Conservation (phyloP, 2,888 invertebrate species). For the Merodon equestris region DNA sequence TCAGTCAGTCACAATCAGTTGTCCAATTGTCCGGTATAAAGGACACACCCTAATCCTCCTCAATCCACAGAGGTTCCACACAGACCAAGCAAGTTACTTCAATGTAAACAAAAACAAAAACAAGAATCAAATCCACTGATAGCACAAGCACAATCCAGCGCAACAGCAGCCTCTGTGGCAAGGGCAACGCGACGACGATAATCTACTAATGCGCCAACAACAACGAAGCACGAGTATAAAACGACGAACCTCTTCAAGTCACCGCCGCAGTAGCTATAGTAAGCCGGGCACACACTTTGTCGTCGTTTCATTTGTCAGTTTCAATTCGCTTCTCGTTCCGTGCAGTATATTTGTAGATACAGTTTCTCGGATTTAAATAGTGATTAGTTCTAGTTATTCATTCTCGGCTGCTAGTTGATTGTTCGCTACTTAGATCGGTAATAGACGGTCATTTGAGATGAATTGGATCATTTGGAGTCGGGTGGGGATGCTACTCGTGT, state of each 20-base stretch:
- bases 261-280: constrained; percentile 26
- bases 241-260: background rate
- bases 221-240: constrained; percentile 13
- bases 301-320: constrained; percentile 35
- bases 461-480: constrained; percentile 30
- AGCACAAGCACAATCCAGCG: constrained; percentile 25
- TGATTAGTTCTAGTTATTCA: constrained; percentile 9
- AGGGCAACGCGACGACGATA: constrained; percentile 42
- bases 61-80: too few species aligned
- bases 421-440: background rate
- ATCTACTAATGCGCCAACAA: constrained; percentile 22
- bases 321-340: constrained; percentile 29
- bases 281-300: constrained; percentile 38
- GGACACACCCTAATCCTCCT: too few species aligned
- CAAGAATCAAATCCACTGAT: constrained; percentile 51
- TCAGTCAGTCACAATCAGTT: too few species aligned
- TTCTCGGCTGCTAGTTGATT: too few species aligned
- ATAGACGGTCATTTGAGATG: constrained; percentile 24
- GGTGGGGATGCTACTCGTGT: constrained; percentile 25
- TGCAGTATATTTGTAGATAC: constrained; percentile 33
- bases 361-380: background rate
- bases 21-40: too few species aligned
- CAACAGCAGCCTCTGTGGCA: background rate
- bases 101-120: constrained; percentile 25
- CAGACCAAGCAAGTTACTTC: too few species aligned